phyloP scores from a whole-genome alignment of 2,888 invertebrate species.

The Thecocarcelia acutangulata region DNA sequence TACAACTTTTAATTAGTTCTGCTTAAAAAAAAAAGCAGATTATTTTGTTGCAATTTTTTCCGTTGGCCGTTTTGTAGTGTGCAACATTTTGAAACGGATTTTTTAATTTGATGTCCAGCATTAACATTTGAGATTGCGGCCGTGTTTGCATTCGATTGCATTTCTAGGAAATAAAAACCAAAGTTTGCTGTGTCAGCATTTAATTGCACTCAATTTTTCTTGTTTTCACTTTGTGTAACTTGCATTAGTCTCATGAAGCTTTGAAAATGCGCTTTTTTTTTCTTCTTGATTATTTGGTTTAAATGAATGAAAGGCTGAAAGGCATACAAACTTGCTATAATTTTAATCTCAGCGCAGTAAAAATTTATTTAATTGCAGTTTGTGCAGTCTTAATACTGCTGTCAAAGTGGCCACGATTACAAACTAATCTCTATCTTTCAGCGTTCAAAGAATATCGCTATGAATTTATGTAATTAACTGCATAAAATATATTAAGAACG shows the following conservation, averaged over 20 bases:
- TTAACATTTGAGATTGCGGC: constrained; percentile 55
- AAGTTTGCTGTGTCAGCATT: constrained; percentile 34
- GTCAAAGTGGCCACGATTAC: too few species aligned
- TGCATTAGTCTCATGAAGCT: constrained; percentile 40
- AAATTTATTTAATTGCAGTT: not conserved
- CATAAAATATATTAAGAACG: too few species aligned
- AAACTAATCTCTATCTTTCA: too few species aligned
- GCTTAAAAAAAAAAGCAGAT: constrained; percentile 45
- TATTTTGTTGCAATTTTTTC: constrained; percentile 46
- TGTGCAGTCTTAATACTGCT: not conserved
- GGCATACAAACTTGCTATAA: not conserved
- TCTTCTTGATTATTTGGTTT: not conserved
- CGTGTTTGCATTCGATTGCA: constrained; percentile 54
- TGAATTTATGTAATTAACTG: too few species aligned
- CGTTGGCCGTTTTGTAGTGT: constrained; percentile 13
- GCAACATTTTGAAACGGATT: constrained; percentile 51
- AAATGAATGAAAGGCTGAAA: too few species aligned
- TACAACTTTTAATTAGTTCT: constrained; percentile 67
- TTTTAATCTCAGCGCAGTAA: not conserved
- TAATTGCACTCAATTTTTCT: constrained; percentile 18
- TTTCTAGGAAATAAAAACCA: constrained; percentile 22
- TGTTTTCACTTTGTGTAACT: constrained; percentile 5
- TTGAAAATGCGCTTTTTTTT: constrained; percentile 12
- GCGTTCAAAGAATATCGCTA: too few species aligned
- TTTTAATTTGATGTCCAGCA: constrained; percentile 59